These are phyloP conservation scores for Caerostris darwini DNA, from an alignment of 1,140 invertebrate genomes.

Conservation along the genomic window DNA sequence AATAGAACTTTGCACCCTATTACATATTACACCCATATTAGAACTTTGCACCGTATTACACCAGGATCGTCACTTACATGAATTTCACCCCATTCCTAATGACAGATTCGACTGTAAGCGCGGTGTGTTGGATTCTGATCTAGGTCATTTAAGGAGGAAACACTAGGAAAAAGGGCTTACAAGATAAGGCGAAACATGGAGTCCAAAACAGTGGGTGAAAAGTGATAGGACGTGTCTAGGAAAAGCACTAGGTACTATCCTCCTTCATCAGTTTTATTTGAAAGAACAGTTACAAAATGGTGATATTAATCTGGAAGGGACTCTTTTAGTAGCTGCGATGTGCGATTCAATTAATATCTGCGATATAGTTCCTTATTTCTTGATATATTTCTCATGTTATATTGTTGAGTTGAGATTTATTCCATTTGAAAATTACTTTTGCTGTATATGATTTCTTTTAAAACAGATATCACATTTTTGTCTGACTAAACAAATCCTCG, in stretches of 20 bases:
- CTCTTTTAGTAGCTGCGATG: conserved; percentile 43
- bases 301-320: conserved; percentile 62
- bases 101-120: conserved; percentile 32
- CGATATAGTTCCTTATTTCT: too few species aligned
- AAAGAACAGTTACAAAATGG: conserved; percentile 28
- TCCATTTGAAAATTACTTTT: too few species aligned
- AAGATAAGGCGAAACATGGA: conserved; percentile 66
- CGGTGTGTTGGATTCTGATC: conserved; percentile 60
- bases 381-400: too few species aligned
- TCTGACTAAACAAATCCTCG: too few species aligned
- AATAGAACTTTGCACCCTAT: too few species aligned
- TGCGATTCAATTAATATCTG: too few species aligned
- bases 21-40: too few species aligned
- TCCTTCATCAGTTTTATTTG: conserved; percentile 47
- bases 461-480: too few species aligned
- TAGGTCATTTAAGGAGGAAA: conserved; percentile 50
- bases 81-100: background rate
- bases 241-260: conserved; percentile 24
- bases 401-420: too few species aligned
- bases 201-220: conserved; percentile 65
- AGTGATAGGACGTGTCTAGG: conserved; percentile 61
- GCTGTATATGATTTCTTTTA: too few species aligned
- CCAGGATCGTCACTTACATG: background rate
- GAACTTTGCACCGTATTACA: background rate
- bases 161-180: conserved; percentile 45